Evolutionary conservation across 2,113 vertebrate species (phyloP).

Genomic region (Syrrhaptes paradoxus): DNA sequence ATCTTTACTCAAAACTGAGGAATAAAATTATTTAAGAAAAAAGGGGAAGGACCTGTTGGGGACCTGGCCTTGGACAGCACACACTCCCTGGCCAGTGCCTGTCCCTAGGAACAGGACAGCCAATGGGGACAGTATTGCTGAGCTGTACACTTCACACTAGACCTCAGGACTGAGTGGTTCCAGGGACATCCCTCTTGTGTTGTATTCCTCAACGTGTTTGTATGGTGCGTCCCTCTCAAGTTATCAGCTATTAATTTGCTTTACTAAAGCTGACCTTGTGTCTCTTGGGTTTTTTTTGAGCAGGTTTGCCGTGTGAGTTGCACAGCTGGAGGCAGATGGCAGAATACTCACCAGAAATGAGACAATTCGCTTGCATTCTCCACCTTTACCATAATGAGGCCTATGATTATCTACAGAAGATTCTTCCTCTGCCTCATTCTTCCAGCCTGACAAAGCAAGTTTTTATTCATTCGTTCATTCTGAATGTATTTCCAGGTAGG

Average conservation of each 20-base stretch:
- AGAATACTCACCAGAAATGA: slow-evolving; percentile 69
- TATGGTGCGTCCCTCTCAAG: not conserved
- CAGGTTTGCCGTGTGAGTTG: slow-evolving; percentile 67
- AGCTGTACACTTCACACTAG: not conserved
- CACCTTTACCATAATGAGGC: slow-evolving; percentile 63
- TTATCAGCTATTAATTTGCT: not conserved
- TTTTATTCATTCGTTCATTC: not conserved
- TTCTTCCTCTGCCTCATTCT: slow-evolving; percentile 70
- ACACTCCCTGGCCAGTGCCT: not conserved
- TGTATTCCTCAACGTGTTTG: not conserved
- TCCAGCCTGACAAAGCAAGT: slow-evolving; percentile 74
- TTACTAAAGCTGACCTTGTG: not conserved
- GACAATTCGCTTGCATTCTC: slow-evolving; percentile 64
- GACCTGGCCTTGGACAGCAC: not conserved
- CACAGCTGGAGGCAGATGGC: slow-evolving; percentile 57
- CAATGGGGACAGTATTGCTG: accelerated
- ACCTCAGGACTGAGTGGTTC: not conserved
- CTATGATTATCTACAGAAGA: slow-evolving; percentile 66
- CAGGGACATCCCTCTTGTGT: not conserved
- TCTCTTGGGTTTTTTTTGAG: not conserved
- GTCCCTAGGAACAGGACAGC: not conserved
- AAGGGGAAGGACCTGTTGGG: not conserved
- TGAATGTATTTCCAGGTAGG: not conserved
- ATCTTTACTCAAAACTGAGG: not conserved
- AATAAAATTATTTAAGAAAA: not conserved